phyloP scores from a whole-genome alignment of 2,888 invertebrate species.

The Hesperia comma region DNA sequence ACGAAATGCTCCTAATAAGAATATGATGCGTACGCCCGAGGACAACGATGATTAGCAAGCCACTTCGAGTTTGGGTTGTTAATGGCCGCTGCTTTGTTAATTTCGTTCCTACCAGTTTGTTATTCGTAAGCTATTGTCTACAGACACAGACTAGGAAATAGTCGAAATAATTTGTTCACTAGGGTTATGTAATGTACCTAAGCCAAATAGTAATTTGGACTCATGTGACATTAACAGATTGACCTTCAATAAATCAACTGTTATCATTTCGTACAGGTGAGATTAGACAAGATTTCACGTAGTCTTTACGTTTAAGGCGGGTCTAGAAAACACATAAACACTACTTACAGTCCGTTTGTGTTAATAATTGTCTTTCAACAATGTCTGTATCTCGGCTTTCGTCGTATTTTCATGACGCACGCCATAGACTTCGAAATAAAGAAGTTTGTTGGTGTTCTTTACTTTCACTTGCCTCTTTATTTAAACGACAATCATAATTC shows the following conservation, averaged over 20 bases:
- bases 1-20: constrained; percentile 24
- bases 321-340: not conserved
- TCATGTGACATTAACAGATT: not conserved
- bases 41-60: constrained; percentile 26
- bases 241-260: not conserved
- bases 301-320: not conserved
- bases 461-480: too few relatives aligned
- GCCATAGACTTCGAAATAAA: not conserved
- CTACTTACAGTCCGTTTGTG: not conserved
- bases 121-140: constrained; percentile 13
- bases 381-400: not conserved
- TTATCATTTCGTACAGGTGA: constrained; percentile 3
- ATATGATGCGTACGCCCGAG: constrained; percentile 28
- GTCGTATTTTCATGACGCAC: not conserved
- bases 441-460: too few relatives aligned
- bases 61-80: constrained; percentile 22
- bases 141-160: not conserved
- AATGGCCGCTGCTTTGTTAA: constrained; percentile 29
- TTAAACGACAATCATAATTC: too few relatives aligned
- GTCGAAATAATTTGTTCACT: not conserved
- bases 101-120: constrained; percentile 1
- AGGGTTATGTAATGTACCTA: not conserved
- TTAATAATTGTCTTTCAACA: not conserved
- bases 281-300: constrained; percentile 2
- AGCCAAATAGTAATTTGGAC: not conserved